A percentile compares a stretch with the other conserved stretches of the same genome.
phyloP scores from a whole-genome alignment of 2,113 vertebrate genomes.

The Pedetes capensis region DNA sequence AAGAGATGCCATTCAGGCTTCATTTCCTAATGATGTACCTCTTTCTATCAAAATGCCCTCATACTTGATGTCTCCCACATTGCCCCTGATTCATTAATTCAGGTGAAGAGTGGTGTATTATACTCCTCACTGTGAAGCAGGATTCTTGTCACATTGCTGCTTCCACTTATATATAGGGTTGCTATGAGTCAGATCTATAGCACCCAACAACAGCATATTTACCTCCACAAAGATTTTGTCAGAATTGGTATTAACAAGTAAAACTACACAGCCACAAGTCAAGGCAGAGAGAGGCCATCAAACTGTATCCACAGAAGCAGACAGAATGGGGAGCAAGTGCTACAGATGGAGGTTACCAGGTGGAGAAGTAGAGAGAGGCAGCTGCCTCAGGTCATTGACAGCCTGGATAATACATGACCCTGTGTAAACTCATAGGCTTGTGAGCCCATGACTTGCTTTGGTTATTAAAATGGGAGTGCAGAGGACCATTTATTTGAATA shows the following conservation, averaged over 20 bases:
- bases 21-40: slow-evolving; percentile 70
- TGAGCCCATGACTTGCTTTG: background rate
- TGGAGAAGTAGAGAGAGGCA: background rate
- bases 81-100: background rate
- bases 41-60: slow-evolving; percentile 71
- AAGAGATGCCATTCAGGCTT: slow-evolving; percentile 69
- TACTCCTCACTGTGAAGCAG: background rate
- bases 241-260: background rate
- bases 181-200: no score
- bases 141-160: background rate
- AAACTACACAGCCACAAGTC: background rate
- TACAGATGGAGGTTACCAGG: background rate
- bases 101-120: background rate
- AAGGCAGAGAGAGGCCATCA: background rate
- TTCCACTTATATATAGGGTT: background rate
- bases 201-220: no score
- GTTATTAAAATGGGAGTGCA: background rate
- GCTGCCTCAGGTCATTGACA: background rate
- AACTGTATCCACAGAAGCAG: background rate
- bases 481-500: background rate
- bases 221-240: background rate
- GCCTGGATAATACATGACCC: no score
- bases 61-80: background rate
- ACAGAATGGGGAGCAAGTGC: background rate
- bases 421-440: background rate